phyloP scores from a whole-genome alignment of 2,113 vertebrate genomes.

The Mixornis gularis region DNA sequence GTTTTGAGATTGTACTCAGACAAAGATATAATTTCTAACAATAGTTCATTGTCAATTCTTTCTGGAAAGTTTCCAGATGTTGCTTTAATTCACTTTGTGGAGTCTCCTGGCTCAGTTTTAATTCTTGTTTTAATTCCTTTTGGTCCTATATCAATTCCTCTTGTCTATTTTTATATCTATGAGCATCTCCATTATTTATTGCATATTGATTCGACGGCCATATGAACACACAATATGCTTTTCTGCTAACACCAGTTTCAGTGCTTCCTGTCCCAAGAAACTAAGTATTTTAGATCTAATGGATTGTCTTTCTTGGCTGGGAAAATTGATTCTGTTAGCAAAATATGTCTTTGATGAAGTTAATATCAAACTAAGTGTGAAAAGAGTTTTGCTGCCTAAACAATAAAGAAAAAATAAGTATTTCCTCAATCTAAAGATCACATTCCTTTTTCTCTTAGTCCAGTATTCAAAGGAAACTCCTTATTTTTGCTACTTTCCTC shows the following conservation, averaged over 20 bases:
- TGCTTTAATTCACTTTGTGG: conserved; percentile 33
- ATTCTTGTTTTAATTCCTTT: conserved; percentile 34
- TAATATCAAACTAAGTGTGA: not conserved
- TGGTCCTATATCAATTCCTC: conserved; percentile 16
- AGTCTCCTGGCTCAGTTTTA: conserved; percentile 26
- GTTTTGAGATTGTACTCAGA: not conserved
- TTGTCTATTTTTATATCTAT: conserved; percentile 31
- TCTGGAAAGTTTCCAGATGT: conserved; percentile 7
- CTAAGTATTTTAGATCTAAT: not conserved
- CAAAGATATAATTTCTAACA: not conserved
- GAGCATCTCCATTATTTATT: conserved; percentile 52
- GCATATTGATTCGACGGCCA: conserved; percentile 8
- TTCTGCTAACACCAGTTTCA: not conserved
- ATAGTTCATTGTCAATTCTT: not conserved
- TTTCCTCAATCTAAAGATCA: not conserved
- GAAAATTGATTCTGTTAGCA: conserved; percentile 18
- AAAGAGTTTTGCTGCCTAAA: not conserved
- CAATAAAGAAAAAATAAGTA: not conserved
- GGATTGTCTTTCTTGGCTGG: not conserved
- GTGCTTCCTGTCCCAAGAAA: not conserved
- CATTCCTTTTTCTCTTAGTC: not conserved
- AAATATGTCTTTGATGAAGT: not conserved
- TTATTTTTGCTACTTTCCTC: not conserved
- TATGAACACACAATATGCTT: not conserved
- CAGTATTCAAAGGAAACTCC: not conserved